Evolutionary conservation across 35 echinoderm and acorn worm species (phyloP), one percentile per base, ranked within the genome.

Genomic region (Amphiura filiformis): DNA sequence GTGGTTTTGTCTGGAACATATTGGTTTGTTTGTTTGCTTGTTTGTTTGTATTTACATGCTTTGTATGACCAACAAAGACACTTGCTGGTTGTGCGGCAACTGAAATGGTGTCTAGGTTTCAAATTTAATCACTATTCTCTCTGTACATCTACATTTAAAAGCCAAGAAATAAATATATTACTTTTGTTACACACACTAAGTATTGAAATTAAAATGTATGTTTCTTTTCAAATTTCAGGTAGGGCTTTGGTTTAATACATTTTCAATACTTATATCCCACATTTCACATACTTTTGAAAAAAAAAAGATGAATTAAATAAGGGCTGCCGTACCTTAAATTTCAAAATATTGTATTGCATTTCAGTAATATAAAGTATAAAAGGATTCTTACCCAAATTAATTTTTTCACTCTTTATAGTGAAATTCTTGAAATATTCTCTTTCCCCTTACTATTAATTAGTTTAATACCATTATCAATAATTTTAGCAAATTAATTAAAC

Each of bases 351-450:
- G 26, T n/a, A 70, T 70, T 70, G 61, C 61, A 70, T 70, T 70
- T 70, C 61, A 70, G 28, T 70, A n/a, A 70, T 70, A 70, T n/a
- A 70, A 26, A 70, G 61, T 70, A 70, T n/a, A 70, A 70, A 70
- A 70, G 61, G 61, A n/a, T 26, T n/a, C n/a, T n/a, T 30, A 26
- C 28, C 26, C 28, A 26, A 70, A 26, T 70, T n/a, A 26, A 70
- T 70, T 15, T 4, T 70, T 70, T 70, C 26, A 11, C 61, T 70
- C 28, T 23, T 26, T 30, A 13, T 70, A 26, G 61, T 70, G 61
- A 70, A 70, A 70, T 13, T 23, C 15, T 20, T 11, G 26, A 70
- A 26, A 18, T 70, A 26, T 13, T 70, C 44, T 52, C 7, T 70
- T 26, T 13, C 15, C 28, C 28, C 28, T 26, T 70, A 30, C 7